Conservation (phyloP, 2,888 invertebrate species). For the Pterostichus niger region DNA sequence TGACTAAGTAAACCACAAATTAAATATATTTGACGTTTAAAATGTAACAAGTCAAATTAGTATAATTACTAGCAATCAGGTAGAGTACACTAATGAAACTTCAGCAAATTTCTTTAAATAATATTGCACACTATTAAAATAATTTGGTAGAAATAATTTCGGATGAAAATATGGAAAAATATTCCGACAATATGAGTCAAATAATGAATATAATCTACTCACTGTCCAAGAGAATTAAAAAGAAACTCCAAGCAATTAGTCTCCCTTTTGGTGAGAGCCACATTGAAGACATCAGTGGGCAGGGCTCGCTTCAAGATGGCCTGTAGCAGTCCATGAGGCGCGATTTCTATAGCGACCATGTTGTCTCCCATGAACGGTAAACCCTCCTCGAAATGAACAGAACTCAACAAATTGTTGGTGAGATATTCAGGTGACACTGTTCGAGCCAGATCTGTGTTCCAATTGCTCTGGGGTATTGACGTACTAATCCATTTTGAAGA, state of each 20-base stretch:
- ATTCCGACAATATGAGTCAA: neutral
- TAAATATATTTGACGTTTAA: too few relatives aligned
- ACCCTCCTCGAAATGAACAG: constrained; percentile 91
- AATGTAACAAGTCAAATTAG: too few relatives aligned
- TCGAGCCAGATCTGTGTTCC: constrained; percentile 80
- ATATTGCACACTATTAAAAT: too few relatives aligned
- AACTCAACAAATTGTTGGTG: constrained; percentile 83
- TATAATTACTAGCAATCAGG: too few relatives aligned
- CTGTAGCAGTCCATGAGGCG: constrained; percentile 93
- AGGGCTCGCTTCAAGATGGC: constrained; percentile 91
- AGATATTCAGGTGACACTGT: constrained; percentile 84
- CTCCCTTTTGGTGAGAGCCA: constrained; percentile 87
- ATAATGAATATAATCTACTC: constrained; percentile 70
- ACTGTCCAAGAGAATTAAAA: constrained; percentile 84
- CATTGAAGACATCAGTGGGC: constrained; percentile 84
- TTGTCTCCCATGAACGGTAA: constrained; percentile 88
- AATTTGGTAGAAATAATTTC: neutral
- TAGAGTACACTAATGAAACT: too few relatives aligned
- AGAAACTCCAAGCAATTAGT: constrained; percentile 83
- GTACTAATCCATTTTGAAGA: constrained; percentile 83
- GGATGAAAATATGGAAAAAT: neutral
- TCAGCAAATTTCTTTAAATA: too few relatives aligned
- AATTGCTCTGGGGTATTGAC: constrained; percentile 81
- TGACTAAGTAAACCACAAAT: too few relatives aligned
- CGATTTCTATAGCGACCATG: constrained; percentile 92